These are phyloP conservation scores for Frieseomelitta varia DNA, from an alignment of 1,140 invertebrate species.

Conservation along the genomic window DNA sequence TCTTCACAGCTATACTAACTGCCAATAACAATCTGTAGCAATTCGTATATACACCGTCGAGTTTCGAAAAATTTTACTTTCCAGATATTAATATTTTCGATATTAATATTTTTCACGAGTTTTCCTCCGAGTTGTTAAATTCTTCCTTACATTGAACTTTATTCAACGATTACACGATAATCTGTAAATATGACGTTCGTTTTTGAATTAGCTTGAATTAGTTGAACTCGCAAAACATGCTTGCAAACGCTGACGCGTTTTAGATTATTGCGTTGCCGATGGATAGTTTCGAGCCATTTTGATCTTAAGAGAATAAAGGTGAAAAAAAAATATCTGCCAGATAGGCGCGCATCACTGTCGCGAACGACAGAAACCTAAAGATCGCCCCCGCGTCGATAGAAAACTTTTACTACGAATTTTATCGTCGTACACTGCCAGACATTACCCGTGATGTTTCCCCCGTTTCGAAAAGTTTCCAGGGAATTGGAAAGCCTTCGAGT, in stretches of 20 bases:
- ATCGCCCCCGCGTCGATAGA: background rate
- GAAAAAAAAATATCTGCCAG: background rate
- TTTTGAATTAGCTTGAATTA: background rate
- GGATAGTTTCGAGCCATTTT: background rate
- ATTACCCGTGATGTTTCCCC: background rate
- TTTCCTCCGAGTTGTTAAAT: background rate
- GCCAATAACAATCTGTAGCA: background rate
- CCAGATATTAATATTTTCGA: background rate
- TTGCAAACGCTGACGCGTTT: background rate
- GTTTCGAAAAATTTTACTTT: background rate
- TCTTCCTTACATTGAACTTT: background rate
- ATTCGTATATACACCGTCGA: background rate
- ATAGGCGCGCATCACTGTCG: background rate
- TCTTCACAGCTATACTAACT: background rate
- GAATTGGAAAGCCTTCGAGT: background rate
- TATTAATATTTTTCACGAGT: background rate
- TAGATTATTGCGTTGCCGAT: background rate
- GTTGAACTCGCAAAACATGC: no score
- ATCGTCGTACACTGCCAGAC: constrained; percentile 7
- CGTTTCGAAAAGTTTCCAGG: background rate
- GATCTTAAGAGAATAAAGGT: background rate
- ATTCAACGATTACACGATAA: background rate
- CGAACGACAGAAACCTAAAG: background rate
- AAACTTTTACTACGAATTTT: constrained; percentile 21
- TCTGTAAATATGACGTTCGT: background rate